A percentile compares a stretch with the other conserved stretches of the same genome.
phyloP scores from a whole-genome alignment of 2,888 invertebrate species.

The Cenopis cana region DNA sequence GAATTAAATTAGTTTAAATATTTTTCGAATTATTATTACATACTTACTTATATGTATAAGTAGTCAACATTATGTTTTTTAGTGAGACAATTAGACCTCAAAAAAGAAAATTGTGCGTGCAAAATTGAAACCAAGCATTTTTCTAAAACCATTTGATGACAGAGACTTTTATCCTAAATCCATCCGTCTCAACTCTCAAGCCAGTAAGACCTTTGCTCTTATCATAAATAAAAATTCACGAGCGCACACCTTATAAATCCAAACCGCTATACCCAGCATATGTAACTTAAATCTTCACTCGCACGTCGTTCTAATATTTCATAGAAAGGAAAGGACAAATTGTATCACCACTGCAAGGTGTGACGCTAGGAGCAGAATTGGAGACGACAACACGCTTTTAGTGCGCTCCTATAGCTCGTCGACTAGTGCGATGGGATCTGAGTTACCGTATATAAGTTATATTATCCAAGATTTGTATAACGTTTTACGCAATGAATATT shows the following conservation, averaged over 20 bases:
- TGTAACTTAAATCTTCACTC: slow-evolving; percentile 54
- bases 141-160: too few relatives aligned
- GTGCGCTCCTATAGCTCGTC: slow-evolving; percentile 62
- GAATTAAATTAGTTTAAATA: too few relatives aligned
- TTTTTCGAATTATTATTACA: too few relatives aligned
- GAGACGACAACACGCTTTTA: slow-evolving; percentile 81
- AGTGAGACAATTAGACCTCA: too few relatives aligned
- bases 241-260: slow-evolving; percentile 24
- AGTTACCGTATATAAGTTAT: slow-evolving; percentile 35
- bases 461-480: slow-evolving; percentile 48
- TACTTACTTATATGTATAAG: too few relatives aligned
- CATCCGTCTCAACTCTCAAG: not conserved
- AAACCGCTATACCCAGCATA: slow-evolving; percentile 47
- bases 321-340: slow-evolving; percentile 68
- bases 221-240: slow-evolving; percentile 25
- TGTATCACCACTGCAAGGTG: slow-evolving; percentile 65
- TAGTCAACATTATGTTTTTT: too few relatives aligned
- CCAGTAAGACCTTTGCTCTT: slow-evolving; percentile 7
- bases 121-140: too few relatives aligned
- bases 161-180: not conserved
- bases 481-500: slow-evolving; percentile 19
- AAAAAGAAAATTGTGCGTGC: too few relatives aligned
- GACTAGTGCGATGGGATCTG: slow-evolving; percentile 69
- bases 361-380: slow-evolving; percentile 74
- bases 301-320: slow-evolving; percentile 60